phyloP scores from a whole-genome alignment of 2,888 invertebrate genomes.

The Pseudoips prasinana region DNA sequence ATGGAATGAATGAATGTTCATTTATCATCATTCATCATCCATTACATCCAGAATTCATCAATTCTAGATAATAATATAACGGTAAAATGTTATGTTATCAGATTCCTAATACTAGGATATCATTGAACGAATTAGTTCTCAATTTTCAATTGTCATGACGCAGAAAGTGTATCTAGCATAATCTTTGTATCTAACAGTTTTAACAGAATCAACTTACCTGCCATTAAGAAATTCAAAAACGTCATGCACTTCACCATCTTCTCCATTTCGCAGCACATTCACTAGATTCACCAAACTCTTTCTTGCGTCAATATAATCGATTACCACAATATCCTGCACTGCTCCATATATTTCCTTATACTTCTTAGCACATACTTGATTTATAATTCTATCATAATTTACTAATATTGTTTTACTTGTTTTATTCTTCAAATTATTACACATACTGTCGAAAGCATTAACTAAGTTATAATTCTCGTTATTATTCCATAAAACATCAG shows the following conservation, averaged over 20 bases:
- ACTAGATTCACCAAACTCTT: slow-evolving; percentile 49
- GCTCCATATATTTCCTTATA: slow-evolving; percentile 50
- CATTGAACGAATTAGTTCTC: no score
- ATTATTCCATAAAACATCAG: slow-evolving; percentile 51
- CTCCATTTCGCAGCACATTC: slow-evolving; percentile 34
- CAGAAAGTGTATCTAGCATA: no score
- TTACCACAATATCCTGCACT: slow-evolving; percentile 36
- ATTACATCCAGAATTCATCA: no score
- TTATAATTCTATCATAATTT: slow-evolving; percentile 48
- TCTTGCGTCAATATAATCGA: slow-evolving; percentile 43
- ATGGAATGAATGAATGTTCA: no score
- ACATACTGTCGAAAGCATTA: slow-evolving; percentile 46
- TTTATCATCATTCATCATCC: no score
- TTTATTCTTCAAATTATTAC: slow-evolving; percentile 48
- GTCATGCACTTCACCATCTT: slow-evolving; percentile 35
- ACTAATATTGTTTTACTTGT: slow-evolving; percentile 48
- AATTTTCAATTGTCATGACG: no score
- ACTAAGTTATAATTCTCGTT: slow-evolving; percentile 46
- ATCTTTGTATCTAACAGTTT: no score
- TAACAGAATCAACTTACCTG: slow-evolving; percentile 58
- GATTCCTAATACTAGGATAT: no score
- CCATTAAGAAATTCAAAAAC: slow-evolving; percentile 48
- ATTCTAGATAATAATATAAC: no score
- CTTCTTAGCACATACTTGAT: slow-evolving; percentile 58
- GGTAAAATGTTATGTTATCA: no score